Conservation (phyloP, 2,113 vertebrate genomes). For the Archilochus colubris region DNA sequence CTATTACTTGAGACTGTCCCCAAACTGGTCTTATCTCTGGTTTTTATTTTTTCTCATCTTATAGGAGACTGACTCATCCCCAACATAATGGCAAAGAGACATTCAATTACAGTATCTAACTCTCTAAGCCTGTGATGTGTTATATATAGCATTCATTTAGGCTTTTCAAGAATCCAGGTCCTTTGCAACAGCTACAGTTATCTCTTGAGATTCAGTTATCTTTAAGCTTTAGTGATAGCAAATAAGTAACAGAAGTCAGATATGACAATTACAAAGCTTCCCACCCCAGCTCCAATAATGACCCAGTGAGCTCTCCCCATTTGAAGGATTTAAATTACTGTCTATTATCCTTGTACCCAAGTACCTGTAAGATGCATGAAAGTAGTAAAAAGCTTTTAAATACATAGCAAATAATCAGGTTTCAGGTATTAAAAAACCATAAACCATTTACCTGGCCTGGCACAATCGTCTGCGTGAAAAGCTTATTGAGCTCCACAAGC, state of each 20-base stretch:
- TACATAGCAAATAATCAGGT: background rate
- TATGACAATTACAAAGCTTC: background rate
- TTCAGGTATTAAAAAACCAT: background rate
- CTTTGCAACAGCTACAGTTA: background rate
- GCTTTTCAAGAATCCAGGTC: background rate
- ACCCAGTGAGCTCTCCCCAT: background rate
- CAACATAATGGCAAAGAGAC: background rate
- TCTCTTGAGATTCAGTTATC: background rate
- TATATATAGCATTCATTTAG: background rate
- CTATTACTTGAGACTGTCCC: background rate
- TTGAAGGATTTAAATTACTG: background rate
- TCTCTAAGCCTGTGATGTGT: background rate
- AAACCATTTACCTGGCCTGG: conserved; percentile 88
- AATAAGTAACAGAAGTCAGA: background rate
- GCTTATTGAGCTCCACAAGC: conserved; percentile 94
- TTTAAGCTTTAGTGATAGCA: background rate
- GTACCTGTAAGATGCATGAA: background rate
- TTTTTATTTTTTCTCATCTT: background rate
- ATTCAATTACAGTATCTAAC: background rate
- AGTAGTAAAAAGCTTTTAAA: background rate
- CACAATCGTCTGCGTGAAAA: conserved; percentile 91
- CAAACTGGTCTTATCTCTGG: background rate
- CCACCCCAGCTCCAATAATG: background rate
- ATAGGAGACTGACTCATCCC: background rate
- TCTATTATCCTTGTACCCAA: background rate